phyloP scores from a whole-genome alignment of 2,113 vertebrate species.

The Gadus chalcogrammus region DNA sequence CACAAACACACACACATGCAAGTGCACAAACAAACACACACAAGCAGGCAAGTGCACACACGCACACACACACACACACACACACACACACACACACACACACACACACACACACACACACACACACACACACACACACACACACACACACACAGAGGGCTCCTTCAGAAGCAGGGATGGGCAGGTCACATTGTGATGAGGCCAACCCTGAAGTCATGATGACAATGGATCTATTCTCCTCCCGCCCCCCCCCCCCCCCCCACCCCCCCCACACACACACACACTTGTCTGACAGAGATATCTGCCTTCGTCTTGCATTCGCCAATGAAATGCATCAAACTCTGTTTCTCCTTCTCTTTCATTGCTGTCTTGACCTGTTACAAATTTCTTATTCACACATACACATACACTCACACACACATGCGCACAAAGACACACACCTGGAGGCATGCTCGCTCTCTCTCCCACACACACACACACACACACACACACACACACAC shows the following conservation, averaged over 20 bases:
- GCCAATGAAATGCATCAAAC: no score
- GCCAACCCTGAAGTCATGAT: no score
- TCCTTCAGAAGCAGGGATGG: background rate
- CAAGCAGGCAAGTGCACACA: background rate
- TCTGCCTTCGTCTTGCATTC: background rate
- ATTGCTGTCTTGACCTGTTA: no score
- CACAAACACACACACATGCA: conserved; percentile 2
- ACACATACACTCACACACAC: conserved; percentile 3
- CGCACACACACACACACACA: background rate
- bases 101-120: background rate
- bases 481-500: no score
- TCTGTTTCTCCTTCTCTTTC: background rate
- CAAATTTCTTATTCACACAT: background rate
- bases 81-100: conserved; percentile 1
- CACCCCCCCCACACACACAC: background rate
- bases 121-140: conserved; percentile 16
- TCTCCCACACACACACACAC: no score
- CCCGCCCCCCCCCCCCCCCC: background rate
- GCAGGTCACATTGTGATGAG: no score
- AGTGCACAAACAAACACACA: no score
- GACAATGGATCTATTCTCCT: background rate
- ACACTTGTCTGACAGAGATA: no score
- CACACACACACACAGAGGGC: background rate
- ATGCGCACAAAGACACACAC: background rate
- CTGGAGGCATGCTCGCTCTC: no score